These are phyloP conservation scores for Nephrotoma flavescens DNA, from an alignment of 2,888 invertebrate genomes.

Conservation along the genomic window DNA sequence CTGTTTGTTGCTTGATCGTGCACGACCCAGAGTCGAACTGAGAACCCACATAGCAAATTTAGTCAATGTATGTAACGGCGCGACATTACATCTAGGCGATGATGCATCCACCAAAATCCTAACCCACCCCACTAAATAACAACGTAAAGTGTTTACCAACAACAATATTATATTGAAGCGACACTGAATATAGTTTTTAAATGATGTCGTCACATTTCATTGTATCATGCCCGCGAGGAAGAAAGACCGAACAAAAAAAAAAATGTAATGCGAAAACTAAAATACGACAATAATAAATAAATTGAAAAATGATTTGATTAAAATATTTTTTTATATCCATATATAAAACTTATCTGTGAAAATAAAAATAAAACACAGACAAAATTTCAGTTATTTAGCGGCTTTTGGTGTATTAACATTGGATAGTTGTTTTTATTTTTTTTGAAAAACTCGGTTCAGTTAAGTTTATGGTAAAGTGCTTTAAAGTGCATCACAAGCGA, in stretches of 20 bases:
- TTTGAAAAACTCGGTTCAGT: neutral
- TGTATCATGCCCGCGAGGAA: neutral
- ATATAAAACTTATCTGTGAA: neutral
- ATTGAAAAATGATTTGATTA: neutral
- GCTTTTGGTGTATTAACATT: neutral
- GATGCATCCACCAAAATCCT: neutral
- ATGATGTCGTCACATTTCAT: neutral
- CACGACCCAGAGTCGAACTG: neutral
- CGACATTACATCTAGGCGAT: neutral
- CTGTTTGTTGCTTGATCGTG: neutral
- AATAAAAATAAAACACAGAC: neutral
- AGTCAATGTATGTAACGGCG: neutral
- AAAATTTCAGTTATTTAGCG: neutral
- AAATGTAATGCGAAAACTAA: neutral
- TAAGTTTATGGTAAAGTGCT: no score
- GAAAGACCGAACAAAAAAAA: neutral
- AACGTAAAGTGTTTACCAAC: neutral
- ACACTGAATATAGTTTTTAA: neutral
- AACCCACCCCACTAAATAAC: neutral
- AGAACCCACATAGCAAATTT: neutral
- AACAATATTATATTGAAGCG: neutral
- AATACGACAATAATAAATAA: neutral
- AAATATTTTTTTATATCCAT: neutral
- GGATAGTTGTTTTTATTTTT: no score
- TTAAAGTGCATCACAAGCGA: no score